Evolutionary conservation across 2,797 vertebrate genomes (phyloP).

Genomic region (Muscicapa comitata): DNA sequence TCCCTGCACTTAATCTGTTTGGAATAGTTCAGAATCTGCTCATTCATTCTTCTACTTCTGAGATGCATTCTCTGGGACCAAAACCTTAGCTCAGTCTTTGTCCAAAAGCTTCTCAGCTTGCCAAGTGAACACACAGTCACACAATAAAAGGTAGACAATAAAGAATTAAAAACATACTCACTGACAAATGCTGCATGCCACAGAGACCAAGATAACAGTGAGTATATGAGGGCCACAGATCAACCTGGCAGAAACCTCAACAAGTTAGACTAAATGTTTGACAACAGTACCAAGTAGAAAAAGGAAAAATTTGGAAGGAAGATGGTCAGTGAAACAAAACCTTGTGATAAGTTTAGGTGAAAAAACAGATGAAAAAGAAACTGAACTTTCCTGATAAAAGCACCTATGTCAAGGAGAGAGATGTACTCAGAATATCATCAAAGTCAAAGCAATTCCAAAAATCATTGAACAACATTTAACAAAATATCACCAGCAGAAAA

Average conservation of each 20-base stretch:
- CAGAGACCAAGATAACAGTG: neutral
- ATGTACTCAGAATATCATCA: neutral
- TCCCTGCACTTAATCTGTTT: neutral
- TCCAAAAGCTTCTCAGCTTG: neutral
- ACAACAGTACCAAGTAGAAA: neutral
- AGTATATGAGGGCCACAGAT: neutral
- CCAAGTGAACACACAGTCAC: neutral
- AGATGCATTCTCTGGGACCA: neutral
- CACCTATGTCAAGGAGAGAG: neutral
- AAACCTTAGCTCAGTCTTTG: neutral
- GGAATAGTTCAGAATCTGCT: neutral
- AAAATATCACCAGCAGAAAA: slow-evolving; percentile 26
- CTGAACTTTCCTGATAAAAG: neutral
- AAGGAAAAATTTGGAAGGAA: neutral
- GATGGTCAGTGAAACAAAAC: neutral
- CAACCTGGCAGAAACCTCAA: neutral
- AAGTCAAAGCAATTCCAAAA: slow-evolving; percentile 2
- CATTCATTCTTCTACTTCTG: neutral
- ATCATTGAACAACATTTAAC: neutral
- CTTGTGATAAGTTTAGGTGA: neutral
- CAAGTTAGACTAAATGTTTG: neutral
- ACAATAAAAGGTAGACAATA: neutral
- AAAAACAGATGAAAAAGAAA: neutral
- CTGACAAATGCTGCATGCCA: neutral
- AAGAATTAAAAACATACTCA: neutral